Conservation (phyloP, 2,113 vertebrate species). For the Scalopus aquaticus region DNA sequence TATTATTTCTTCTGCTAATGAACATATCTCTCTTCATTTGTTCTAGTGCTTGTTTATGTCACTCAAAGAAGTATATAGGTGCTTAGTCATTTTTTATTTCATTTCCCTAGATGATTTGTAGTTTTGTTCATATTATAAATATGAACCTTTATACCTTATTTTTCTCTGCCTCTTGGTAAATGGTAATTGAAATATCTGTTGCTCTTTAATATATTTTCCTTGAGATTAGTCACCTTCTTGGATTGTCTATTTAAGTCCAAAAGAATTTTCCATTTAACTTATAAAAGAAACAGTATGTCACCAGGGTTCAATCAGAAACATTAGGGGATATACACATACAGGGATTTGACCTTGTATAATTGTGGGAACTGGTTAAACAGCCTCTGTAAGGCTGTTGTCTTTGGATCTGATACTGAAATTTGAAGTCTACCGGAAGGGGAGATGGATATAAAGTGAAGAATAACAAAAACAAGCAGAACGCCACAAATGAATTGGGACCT, state of each 20-base stretch:
- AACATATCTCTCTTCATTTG: background rate
- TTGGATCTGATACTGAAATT: background rate
- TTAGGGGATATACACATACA: background rate
- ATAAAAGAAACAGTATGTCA: background rate
- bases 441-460: background rate
- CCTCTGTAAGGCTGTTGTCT: background rate
- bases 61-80: background rate
- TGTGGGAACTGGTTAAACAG: background rate
- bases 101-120: background rate
- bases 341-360: background rate
- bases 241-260: background rate
- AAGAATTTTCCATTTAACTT: background rate
- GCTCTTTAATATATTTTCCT: background rate
- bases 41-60: background rate
- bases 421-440: background rate
- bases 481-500: background rate
- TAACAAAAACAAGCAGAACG: background rate
- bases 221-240: background rate
- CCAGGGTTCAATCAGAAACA: background rate
- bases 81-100: background rate
- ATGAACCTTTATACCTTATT: background rate
- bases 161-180: background rate
- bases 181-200: background rate
- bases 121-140: background rate
- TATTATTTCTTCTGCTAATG: background rate